phyloP scores from a whole-genome alignment of 2,797 vertebrate genomes.

The Thamnophis elegans region DNA sequence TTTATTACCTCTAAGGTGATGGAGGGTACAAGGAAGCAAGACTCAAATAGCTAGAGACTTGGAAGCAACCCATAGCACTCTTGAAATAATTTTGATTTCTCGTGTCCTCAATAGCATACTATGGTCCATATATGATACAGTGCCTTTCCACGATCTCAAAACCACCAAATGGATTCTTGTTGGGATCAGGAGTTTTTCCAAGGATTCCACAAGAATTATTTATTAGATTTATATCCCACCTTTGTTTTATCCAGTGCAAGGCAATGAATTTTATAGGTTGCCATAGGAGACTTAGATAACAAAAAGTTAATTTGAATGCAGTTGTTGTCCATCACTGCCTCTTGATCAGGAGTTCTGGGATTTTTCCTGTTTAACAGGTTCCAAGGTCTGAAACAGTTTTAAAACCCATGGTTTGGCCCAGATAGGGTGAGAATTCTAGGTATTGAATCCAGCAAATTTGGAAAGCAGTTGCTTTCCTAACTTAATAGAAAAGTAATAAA shows the following conservation, averaged over 20 bases:
- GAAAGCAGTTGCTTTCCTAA: not conserved
- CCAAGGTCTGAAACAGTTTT: not conserved
- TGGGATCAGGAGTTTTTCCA: not conserved
- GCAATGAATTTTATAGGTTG: not conserved
- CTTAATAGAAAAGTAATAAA: not conserved
- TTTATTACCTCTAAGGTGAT: not conserved
- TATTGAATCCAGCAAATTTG: not conserved
- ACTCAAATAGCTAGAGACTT: not conserved
- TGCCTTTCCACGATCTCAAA: not conserved
- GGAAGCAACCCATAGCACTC: not conserved
- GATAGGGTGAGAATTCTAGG: not conserved
- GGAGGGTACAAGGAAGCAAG: not conserved
- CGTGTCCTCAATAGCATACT: not conserved
- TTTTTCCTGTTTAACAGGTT: not conserved
- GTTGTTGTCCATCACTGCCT: not conserved
- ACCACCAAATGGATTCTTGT: not conserved
- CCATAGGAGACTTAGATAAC: not conserved
- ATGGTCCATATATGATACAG: not conserved
- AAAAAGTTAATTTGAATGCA: not conserved
- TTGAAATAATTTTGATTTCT: not conserved
- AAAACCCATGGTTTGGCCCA: not conserved
- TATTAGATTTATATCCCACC: not conserved
- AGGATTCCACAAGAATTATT: not conserved
- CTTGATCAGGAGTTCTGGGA: not conserved
- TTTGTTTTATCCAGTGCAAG: not conserved